phyloP scores from a whole-genome alignment of 2,888 invertebrate genomes.

The Oscheius sp. region DNA sequence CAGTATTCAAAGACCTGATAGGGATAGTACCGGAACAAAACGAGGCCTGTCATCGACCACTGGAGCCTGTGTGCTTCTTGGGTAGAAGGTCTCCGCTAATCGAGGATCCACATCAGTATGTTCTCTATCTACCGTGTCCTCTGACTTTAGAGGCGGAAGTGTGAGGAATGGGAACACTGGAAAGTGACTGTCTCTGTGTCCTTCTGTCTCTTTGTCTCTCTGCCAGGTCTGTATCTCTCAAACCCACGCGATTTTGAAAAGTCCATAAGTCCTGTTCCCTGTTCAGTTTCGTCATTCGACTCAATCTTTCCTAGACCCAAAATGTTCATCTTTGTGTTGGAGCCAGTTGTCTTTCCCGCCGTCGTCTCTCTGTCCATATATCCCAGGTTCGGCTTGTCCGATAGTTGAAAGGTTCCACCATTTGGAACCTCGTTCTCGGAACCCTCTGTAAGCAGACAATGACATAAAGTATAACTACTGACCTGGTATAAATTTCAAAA shows the following conservation, averaged over 20 bases:
- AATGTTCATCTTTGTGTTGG: conserved; percentile 45
- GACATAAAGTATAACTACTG: neutral
- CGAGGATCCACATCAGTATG: conserved; percentile 49
- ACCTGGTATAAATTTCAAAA: conserved; percentile 61
- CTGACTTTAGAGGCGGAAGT: conserved; percentile 53
- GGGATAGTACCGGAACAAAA: conserved; percentile 9
- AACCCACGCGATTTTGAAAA: conserved; percentile 57
- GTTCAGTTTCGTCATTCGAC: conserved; percentile 50
- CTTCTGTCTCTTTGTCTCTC: neutral
- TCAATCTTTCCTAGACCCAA: conserved; percentile 49
- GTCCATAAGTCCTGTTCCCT: conserved; percentile 59
- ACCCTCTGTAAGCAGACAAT: conserved; percentile 37
- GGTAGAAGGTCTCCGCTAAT: conserved; percentile 40
- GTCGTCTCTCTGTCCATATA: conserved; percentile 63
- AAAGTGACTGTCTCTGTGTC: neutral
- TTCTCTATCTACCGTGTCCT: conserved; percentile 33
- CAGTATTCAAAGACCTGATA: too few relatives aligned
- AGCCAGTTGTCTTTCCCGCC: conserved; percentile 48
- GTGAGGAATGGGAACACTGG: conserved; percentile 60
- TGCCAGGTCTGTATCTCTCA: neutral
- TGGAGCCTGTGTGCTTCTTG: conserved; percentile 3
- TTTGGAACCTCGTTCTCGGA: conserved; percentile 44
- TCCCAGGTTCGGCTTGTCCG: conserved; percentile 58
- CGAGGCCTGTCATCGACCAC: conserved; percentile 23
- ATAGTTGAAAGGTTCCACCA: conserved; percentile 58